Evolutionary conservation across 2,888 invertebrate genomes (phyloP).

Genomic region (Athrips mouffetella): DNA sequence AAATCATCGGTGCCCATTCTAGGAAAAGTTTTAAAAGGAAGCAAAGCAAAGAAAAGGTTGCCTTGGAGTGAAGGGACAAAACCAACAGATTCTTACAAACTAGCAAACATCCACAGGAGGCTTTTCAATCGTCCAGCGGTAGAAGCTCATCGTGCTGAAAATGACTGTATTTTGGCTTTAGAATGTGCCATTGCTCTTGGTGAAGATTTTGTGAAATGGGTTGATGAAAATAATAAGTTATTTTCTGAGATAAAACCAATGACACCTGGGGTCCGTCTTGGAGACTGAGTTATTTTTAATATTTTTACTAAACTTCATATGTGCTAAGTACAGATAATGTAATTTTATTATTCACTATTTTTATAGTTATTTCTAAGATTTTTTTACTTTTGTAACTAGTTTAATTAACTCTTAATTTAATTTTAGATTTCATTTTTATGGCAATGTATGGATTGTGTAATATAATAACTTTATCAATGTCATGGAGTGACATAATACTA

Average conservation of each 20-base stretch:
- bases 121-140: constrained; percentile 60
- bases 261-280: constrained; percentile 47
- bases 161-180: constrained; percentile 80
- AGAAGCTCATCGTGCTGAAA: constrained; percentile 82
- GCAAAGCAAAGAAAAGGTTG: constrained; percentile 36
- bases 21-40: constrained; percentile 15
- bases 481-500: too few relatives aligned
- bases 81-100: constrained; percentile 63
- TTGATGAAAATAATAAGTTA: constrained; percentile 42
- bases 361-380: neutral
- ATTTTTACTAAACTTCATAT: too few relatives aligned
- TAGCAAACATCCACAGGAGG: constrained; percentile 76
- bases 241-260: constrained; percentile 54
- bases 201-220: constrained; percentile 78
- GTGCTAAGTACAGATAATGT: too few relatives aligned
- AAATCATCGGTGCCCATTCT: constrained; percentile 24
- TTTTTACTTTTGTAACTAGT: neutral
- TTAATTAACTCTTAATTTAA: too few relatives aligned
- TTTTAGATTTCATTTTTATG: too few relatives aligned
- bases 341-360: neutral
- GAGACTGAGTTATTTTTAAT: constrained; percentile 18
- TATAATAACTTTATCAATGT: too few relatives aligned
- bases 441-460: too few relatives aligned
- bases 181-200: constrained; percentile 76
- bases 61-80: constrained; percentile 39